Percentiles rank a stretch among this genome's conserved stretches.
These are phyloP conservation scores for Enteromius thamalakanensis DNA, from an alignment of 2,797 vertebrate species.

Conservation along the genomic window DNA sequence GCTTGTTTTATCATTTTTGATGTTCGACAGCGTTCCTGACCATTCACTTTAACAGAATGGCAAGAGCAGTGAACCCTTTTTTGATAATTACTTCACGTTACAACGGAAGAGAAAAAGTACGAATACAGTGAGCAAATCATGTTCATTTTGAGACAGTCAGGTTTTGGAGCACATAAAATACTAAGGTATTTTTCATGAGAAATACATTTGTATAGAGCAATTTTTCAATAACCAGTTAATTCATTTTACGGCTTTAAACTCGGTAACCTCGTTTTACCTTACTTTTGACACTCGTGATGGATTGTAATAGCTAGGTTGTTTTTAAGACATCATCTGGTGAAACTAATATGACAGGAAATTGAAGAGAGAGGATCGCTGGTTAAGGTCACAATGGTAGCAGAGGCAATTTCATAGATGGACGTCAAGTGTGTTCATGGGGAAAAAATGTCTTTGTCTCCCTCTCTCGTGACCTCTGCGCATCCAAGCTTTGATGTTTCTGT, in stretches of 20 bases:
- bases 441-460: slow-evolving; percentile 9
- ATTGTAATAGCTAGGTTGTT: slow-evolving; percentile 17
- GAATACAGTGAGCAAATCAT: not conserved
- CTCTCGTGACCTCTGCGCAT: not conserved
- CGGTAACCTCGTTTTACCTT: not conserved
- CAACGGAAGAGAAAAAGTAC: not conserved
- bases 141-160: not conserved
- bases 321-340: slow-evolving; percentile 13
- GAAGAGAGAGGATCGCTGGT: not conserved
- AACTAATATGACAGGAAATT: slow-evolving; percentile 27
- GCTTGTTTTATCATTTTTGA: not conserved
- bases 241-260: not conserved
- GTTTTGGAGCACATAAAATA: not conserved
- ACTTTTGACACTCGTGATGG: not conserved
- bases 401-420: slow-evolving; percentile 15
- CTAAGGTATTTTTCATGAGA: not conserved
- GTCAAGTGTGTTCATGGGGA: slow-evolving; percentile 10
- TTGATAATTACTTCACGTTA: not conserved
- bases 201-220: not conserved
- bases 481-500: not conserved
- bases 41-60: not conserved
- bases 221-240: not conserved
- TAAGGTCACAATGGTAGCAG: slow-evolving; percentile 22
- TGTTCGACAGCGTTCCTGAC: not conserved
- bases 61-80: not conserved